Percentiles rank a stretch among this genome's conserved stretches.
phyloP scores from a whole-genome alignment of 64 coral and sea anemone species.

The Actinia equina region DNA sequence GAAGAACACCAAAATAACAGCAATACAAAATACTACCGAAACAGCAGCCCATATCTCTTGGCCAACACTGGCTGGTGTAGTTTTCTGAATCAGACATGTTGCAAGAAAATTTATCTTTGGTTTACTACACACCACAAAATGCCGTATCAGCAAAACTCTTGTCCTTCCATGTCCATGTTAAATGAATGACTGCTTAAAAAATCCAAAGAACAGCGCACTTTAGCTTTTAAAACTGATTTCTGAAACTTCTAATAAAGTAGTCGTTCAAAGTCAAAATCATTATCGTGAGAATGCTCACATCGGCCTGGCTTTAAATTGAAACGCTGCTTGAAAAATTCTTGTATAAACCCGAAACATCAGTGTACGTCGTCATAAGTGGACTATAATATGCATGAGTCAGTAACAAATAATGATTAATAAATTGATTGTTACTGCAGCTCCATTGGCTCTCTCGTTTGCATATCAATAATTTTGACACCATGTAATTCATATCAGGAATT shows the following conservation, averaged over 20 bases:
- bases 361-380: not conserved
- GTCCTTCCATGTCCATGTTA: not conserved
- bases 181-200: not conserved
- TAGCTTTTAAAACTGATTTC: not conserved
- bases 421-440: not conserved
- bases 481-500: no score
- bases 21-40: constrained; percentile 81
- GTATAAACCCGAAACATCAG: not conserved
- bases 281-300: not conserved
- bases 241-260: not conserved
- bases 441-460: not conserved
- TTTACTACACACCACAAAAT: not conserved
- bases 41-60: constrained; percentile 85
- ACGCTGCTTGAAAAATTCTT: not conserved
- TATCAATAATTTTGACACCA: not conserved
- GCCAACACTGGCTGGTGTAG: constrained; percentile 24
- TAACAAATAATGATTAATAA: not conserved
- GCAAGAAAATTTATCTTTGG: not conserved
- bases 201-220: not conserved
- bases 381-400: not conserved
- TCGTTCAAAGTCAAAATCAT: not conserved
- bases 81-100: constrained; percentile 38
- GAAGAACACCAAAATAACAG: constrained; percentile 78
- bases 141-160: not conserved
- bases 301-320: not conserved